phyloP scores from a whole-genome alignment of 2,113 vertebrate species.

The Cephalopterus ornatus region DNA sequence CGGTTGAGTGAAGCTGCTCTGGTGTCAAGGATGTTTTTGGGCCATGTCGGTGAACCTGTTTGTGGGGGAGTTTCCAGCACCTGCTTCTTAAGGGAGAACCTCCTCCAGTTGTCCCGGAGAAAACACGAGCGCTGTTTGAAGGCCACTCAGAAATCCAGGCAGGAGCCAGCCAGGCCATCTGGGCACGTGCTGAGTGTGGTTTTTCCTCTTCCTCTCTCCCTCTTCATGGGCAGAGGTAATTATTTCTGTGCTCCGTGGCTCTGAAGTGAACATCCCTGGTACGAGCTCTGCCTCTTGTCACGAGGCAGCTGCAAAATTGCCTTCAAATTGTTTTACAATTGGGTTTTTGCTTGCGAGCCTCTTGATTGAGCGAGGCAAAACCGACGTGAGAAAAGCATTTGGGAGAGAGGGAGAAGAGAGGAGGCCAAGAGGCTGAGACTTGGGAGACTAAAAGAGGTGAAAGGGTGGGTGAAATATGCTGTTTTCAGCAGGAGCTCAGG shows the following conservation, averaged over 20 bases:
- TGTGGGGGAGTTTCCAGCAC: neutral
- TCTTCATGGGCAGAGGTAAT: neutral
- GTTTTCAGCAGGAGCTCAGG: neutral
- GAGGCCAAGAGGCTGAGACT: neutral
- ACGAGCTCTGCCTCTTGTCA: neutral
- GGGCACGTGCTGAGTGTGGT: neutral
- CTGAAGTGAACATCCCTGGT: neutral
- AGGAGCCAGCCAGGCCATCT: neutral
- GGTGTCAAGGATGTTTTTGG: neutral
- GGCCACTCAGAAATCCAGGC: neutral
- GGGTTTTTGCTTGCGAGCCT: neutral
- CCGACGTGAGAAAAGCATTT: neutral
- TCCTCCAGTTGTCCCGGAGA: neutral
- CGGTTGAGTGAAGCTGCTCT: neutral
- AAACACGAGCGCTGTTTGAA: neutral
- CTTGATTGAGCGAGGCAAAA: neutral
- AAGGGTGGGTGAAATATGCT: neutral
- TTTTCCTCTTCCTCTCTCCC: neutral
- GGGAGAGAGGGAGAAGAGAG: neutral
- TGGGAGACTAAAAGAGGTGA: neutral
- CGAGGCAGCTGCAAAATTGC: slow-evolving; percentile 4
- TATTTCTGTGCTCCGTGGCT: neutral
- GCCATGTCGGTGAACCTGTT: neutral
- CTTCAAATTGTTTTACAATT: slow-evolving; percentile 1
- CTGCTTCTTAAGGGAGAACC: neutral